Evolutionary conservation across 1,140 invertebrate species (phyloP).

Genomic region (Pentalonia nigronervosa): DNA sequence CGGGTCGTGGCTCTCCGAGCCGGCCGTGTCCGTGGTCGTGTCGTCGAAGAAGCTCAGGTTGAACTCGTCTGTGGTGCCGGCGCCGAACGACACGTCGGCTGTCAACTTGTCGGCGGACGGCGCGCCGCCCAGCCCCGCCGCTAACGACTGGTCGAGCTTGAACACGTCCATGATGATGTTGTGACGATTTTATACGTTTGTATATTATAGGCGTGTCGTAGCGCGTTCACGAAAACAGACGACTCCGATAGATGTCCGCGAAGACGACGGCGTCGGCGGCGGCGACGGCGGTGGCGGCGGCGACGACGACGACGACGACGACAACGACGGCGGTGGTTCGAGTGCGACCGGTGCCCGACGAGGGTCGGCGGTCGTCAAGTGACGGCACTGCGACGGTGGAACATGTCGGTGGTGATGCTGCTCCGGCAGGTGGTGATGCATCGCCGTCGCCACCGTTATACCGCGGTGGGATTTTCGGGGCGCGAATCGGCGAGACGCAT

Average conservation of each 20-base stretch:
- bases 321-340: constrained; percentile 16
- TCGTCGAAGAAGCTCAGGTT: constrained; percentile 79
- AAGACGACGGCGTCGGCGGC: not conserved
- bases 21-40: constrained; percentile 72
- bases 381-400: not conserved
- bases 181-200: not conserved
- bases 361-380: constrained; percentile 15
- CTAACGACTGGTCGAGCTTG: constrained; percentile 72
- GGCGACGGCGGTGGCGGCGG: constrained; percentile 16
- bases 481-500: not conserved
- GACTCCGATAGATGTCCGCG: not conserved
- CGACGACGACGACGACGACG: too few species aligned
- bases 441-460: not conserved
- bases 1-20: constrained; percentile 74
- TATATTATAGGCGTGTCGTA: not conserved
- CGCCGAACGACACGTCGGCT: constrained; percentile 75
- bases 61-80: constrained; percentile 72
- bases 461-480: constrained; percentile 11
- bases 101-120: constrained; percentile 68
- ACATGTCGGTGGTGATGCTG: constrained; percentile 1
- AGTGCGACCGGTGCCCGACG: not conserved
- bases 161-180: constrained; percentile 69
- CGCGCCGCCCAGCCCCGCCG: constrained; percentile 68
- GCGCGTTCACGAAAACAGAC: not conserved
- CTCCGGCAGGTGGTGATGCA: constrained; percentile 20